Evolutionary conservation across 2,113 vertebrate genomes (phyloP).

Genomic region (Alectura lathami): DNA sequence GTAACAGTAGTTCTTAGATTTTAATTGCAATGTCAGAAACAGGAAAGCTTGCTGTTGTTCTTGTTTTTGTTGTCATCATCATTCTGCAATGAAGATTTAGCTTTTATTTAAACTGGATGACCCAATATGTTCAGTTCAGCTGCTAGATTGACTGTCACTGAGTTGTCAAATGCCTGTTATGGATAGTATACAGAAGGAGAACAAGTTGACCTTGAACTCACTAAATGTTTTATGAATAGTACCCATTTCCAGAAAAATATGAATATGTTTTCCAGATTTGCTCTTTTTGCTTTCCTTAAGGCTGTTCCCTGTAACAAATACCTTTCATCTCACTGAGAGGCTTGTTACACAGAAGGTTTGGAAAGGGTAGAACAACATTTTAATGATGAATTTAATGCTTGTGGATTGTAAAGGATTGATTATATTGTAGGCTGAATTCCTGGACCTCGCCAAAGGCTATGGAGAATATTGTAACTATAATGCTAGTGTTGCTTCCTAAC

Average conservation of each 20-base stretch:
- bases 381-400: constrained; percentile 58
- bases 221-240: constrained; percentile 67
- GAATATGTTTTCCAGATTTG: constrained; percentile 73
- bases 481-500: neutral
- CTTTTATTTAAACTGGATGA: constrained; percentile 42
- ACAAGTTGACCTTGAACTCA: constrained; percentile 67
- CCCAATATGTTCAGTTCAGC: neutral
- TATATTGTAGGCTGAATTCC: neutral
- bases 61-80: neutral
- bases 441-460: constrained; percentile 3
- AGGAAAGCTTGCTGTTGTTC: neutral
- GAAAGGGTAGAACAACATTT: constrained; percentile 54
- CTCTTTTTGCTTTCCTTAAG: constrained; percentile 42
- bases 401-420: constrained; percentile 45
- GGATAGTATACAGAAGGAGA: constrained; percentile 48
- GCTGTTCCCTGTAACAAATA: constrained; percentile 30
- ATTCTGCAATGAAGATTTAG: neutral
- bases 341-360: constrained; percentile 23
- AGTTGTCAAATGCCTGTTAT: constrained; percentile 42
- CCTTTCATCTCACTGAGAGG: constrained; percentile 58
- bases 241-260: constrained; percentile 68
- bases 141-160: neutral
- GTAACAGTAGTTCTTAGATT: neutral
- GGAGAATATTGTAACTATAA: neutral
- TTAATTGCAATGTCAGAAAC: constrained; percentile 9